Evolutionary conservation across 2,888 invertebrate species (phyloP), one percentile per base, ranked within the genome.

Genomic region (Eupithecia tripunctaria): DNA sequence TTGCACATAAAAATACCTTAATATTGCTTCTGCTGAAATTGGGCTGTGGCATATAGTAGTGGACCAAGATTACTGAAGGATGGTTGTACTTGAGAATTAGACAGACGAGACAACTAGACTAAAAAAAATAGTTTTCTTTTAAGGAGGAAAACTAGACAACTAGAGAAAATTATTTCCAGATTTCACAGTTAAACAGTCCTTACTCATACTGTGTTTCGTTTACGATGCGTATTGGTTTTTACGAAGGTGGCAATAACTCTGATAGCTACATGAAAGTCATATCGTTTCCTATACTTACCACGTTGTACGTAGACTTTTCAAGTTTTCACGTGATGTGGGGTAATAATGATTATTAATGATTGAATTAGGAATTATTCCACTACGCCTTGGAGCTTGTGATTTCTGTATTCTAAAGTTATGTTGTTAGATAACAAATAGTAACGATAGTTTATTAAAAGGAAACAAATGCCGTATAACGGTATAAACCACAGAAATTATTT

Each of bases 1-100:
- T 80, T 73, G 71, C 66, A 66, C 65, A 36, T 70, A n/a, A 71
- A 68, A 68, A 71, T 68, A 43, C 47, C 56, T 47, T 38, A 47
- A 51, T 51, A 67, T 67, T 25, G 47, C 36, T 67, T 67, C 15
- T 67, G 62, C 62, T 38, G 62, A 41, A 67, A 67, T 66, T 14
- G 10, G 10, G 5, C 15, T 59, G 8, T 21, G 12, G 51, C n/a
- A n/a, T n/a, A n/a, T n/a, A n/a, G n/a, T n/a, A n/a, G n/a, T 51
- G 51, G n/a, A 47, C 47, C 14, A 21, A 12, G 21, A 12, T 21
- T 56, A 12, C 25, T 25, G 25, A 56, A 56, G 4, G 12, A 56
- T 25, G 1, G 5, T 56, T 25, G 5, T 1, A 25, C 25, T 56
- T 25, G 5, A 14, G 8, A 47, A 47, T 47, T 21, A 47, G 47